phyloP scores from a whole-genome alignment of 2,888 invertebrate genomes.

The Oithona nana region DNA sequence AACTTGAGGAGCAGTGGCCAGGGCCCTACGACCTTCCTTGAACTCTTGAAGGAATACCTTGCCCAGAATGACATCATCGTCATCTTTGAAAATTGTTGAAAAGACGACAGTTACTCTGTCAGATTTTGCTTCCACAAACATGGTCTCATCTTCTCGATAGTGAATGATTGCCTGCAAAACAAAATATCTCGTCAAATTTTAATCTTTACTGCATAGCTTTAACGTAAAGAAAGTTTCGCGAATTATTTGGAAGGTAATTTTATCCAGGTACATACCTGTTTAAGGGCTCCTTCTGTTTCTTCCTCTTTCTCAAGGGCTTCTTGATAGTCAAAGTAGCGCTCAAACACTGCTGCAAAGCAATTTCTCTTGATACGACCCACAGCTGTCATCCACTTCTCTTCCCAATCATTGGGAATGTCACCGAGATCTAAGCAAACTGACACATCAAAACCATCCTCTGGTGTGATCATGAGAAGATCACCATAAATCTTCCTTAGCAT shows the following conservation, averaged over 20 bases:
- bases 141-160: conserved; percentile 93
- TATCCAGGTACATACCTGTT: neutral
- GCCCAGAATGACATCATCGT: conserved; percentile 93
- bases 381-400: conserved; percentile 58
- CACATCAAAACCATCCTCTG: conserved; percentile 74
- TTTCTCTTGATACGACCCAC: conserved; percentile 87
- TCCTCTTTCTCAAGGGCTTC: conserved; percentile 32
- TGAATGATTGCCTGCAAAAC: conserved; percentile 41
- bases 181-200: neutral
- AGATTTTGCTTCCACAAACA: conserved; percentile 45
- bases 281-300: neutral
- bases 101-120: conserved; percentile 98
- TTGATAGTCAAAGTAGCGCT: conserved; percentile 97
- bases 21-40: conserved; percentile 87
- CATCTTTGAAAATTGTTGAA: conserved; percentile 94
- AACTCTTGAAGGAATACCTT: conserved; percentile 99
- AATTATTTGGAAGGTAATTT: neutral
- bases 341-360: conserved; percentile 98
- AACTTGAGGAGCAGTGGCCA: conserved; percentile 39
- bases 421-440: conserved; percentile 81
- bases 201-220: neutral
- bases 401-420: conserved; percentile 74
- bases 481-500: conserved; percentile 84
- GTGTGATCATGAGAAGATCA: conserved; percentile 54
- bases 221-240: neutral